Base-by-base conservation (phyloP, 2,888 invertebrate species). In the Pandemis heparana region DNA sequence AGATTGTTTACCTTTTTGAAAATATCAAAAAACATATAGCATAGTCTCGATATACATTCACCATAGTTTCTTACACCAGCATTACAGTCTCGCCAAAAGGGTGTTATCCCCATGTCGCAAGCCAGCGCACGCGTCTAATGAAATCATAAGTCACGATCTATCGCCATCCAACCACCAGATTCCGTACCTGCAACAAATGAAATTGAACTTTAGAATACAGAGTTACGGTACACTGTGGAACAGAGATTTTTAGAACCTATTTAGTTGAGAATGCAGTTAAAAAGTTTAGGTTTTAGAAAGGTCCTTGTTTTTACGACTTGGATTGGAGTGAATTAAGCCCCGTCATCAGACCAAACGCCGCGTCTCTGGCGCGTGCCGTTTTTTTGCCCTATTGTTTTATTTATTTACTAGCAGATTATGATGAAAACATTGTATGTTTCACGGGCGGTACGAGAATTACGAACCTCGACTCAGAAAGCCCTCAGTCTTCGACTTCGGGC, bases 141-240 rank as follows among this genome's bases (percentile, higher is more conserved):
- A 89, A 90, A 89, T 85, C 86, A 82, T 86, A 87, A 90, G 89
- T 90, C 90, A 90, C 90, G 90, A 89, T 85, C 84, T 81, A 75
- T 78, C 83, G 77, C 79, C 79, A 77, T 80, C 78, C 77, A 74
- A 77, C 79, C 79, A 80, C 81, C 68, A 78, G 75, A 66, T 75
- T 69, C 70, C 67, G 71, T 53, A 56, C 68, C 62, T 41, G 63
- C 23, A 65, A 51, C 69, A 73, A 64, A 23, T 6, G 2, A 79
- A 74, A 77, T 70, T 51, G 38, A 18, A 66, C 71, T 70, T 73
- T 79, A 71, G 10, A 0, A 0, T 0, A 8, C 53, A 51, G 6
- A 0, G 6, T 23, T 77, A 78, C 72, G 61, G 43, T 59, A 14
- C 16, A 32, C 9, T 64, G 59, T 69, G 18, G 59, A 3, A 4